phyloP scores from a whole-genome alignment of 2,888 invertebrate genomes.

The Stenodera caucasica region DNA sequence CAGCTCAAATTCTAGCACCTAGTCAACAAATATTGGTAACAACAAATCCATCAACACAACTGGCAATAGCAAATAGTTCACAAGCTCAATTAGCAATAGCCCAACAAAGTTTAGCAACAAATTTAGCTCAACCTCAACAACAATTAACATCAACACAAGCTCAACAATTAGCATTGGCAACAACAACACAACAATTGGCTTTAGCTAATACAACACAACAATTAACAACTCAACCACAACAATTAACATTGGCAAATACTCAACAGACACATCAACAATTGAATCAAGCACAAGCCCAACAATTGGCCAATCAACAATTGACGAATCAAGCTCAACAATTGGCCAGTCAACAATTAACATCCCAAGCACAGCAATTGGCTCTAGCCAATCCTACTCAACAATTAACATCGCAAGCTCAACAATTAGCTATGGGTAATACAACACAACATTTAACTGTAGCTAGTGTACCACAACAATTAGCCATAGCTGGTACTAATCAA shows the following conservation, averaged over 20 bases:
- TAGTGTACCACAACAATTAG: conserved; percentile 42
- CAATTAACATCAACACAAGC: conserved; percentile 44
- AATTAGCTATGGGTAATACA: conserved; percentile 47
- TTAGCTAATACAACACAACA: conserved; percentile 31
- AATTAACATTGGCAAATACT: conserved; percentile 50
- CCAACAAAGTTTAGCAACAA: conserved; percentile 52
- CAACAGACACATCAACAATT: conserved; percentile 14
- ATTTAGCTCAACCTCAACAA: conserved; percentile 47
- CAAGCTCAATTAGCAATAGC: conserved; percentile 54
- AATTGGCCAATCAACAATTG: conserved; percentile 46
- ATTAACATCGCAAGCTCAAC: conserved; percentile 47
- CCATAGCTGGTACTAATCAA: conserved; percentile 42
- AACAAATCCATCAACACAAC: conserved; percentile 52
- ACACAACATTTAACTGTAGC: conserved; percentile 39
- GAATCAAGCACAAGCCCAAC: conserved; percentile 49
- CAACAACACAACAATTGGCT: conserved; percentile 35
- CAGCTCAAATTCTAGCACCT: conserved; percentile 57
- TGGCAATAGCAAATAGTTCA: conserved; percentile 52
- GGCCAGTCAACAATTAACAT: conserved; percentile 46
- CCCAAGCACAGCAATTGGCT: conserved; percentile 46
- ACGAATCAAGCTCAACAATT: conserved; percentile 45
- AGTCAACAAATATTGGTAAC: conserved; percentile 56
- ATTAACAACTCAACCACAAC: conserved; percentile 48
- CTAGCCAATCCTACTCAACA: conserved; percentile 47
- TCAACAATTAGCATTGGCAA: conserved; percentile 43